Percentiles rank a stretch among this genome's conserved stretches.
Evolutionary conservation across 2,888 invertebrate species (phyloP).

Genomic region (Aporophyla lueneburgensis): DNA sequence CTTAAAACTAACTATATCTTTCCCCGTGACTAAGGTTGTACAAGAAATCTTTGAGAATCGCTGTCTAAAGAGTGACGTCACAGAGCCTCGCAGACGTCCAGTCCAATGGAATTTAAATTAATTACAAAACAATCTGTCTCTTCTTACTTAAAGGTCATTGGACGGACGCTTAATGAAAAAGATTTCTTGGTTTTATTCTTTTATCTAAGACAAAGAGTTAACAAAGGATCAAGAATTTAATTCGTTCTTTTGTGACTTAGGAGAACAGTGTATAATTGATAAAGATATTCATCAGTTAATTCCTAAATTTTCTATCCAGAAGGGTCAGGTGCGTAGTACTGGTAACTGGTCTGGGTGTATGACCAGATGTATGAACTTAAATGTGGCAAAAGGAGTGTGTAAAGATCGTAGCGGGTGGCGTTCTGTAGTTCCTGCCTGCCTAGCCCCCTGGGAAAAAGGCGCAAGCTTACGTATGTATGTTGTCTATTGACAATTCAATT

Average conservation of each 20-base stretch:
- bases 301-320: too few relatives aligned
- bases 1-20: not conserved
- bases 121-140: slow-evolving; percentile 28
- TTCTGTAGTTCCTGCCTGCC: too few relatives aligned
- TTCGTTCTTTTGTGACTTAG: not conserved
- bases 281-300: too few relatives aligned
- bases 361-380: too few relatives aligned
- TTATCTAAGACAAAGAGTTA: not conserved
- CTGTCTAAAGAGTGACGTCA: slow-evolving; percentile 8
- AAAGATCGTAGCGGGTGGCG: too few relatives aligned
- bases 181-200: not conserved
- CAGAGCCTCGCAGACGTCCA: slow-evolving; percentile 1
- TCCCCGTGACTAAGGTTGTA: not conserved
- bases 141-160: slow-evolving; percentile 2
- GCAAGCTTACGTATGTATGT: too few relatives aligned
- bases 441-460: too few relatives aligned
- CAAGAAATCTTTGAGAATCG: slow-evolving; percentile 35
- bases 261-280: not conserved
- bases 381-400: too few relatives aligned
- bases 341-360: too few relatives aligned
- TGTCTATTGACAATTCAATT: not conserved
- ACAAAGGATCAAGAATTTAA: not conserved
- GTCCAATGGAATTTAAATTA: slow-evolving; percentile 24
- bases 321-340: too few relatives aligned
- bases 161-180: not conserved